A percentile compares a stretch with the other conserved stretches of the same genome.
These are phyloP conservation scores for Malacoraja senta DNA, from an alignment of 2,797 vertebrate species.

Conservation along the genomic window DNA sequence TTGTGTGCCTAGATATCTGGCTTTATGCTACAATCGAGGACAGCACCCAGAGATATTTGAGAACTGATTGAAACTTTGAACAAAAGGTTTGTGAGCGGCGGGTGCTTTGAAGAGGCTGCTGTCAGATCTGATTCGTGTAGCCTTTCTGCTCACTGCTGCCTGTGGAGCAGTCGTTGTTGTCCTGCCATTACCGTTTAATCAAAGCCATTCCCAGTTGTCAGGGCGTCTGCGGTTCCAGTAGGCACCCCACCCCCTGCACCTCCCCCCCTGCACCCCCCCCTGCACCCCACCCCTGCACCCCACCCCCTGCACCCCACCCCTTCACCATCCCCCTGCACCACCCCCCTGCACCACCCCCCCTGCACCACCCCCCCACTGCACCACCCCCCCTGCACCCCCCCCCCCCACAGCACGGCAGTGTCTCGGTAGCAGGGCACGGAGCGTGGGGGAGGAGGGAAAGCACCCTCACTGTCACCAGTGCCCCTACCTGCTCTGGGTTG, in stretches of 20 bases:
- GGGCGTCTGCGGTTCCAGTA: background rate
- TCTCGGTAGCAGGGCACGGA: background rate
- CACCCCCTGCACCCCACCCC: background rate
- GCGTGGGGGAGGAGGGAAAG: background rate
- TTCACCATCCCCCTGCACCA: no score
- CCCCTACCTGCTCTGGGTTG: background rate
- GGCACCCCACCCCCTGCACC: background rate
- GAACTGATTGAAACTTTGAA: constrained; percentile 25
- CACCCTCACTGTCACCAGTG: background rate
- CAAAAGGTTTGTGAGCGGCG: background rate
- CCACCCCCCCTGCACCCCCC: background rate
- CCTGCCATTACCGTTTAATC: background rate
- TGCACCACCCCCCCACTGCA: background rate
- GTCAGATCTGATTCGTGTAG: constrained; percentile 20
- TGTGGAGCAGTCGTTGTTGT: constrained; percentile 12
- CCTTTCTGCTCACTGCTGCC: background rate
- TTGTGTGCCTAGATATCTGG: constrained; percentile 23
- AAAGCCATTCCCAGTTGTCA: constrained; percentile 7
- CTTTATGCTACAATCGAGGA: constrained; percentile 23
- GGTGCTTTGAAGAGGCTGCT: constrained; percentile 22
- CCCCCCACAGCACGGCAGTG: no score
- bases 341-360: background rate
- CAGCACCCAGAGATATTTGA: constrained; percentile 8
- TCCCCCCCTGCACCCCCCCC: no score
- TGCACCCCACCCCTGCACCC: no score